These are phyloP conservation scores for Gymnoscelis rufifasciata DNA, from an alignment of 2,888 invertebrate genomes.

Conservation along the genomic window DNA sequence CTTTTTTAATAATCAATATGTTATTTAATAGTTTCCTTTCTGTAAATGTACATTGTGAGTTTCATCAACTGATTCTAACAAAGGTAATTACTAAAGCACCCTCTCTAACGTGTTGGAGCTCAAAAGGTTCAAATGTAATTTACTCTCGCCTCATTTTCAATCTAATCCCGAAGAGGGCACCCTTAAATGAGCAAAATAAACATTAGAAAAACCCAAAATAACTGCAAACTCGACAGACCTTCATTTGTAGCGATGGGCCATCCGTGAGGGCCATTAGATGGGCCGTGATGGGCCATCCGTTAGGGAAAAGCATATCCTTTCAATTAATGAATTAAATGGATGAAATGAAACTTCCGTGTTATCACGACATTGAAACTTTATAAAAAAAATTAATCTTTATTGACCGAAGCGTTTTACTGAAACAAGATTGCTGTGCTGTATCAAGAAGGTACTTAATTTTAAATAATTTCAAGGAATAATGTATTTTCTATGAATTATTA, in stretches of 20 bases:
- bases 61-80: too few species aligned
- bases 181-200: conserved; percentile 9
- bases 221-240: conserved; percentile 13
- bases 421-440: too few species aligned
- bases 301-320: not conserved
- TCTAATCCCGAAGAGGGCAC: not conserved
- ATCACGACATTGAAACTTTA: too few species aligned
- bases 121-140: not conserved
- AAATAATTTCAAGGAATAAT: too few species aligned
- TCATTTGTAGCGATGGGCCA: conserved; percentile 11
- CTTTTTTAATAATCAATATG: too few species aligned
- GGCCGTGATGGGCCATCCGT: not conserved
- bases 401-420: too few species aligned
- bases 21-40: too few species aligned
- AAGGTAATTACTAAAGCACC: too few species aligned
- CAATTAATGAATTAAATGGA: conserved; percentile 7
- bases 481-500: too few species aligned
- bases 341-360: conserved; percentile 7
- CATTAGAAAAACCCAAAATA: conserved; percentile 12
- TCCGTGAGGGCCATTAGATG: not conserved
- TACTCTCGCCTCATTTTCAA: not conserved
- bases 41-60: too few species aligned
- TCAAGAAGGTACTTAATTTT: too few species aligned
- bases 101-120: not conserved
- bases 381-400: too few species aligned